Conservation (phyloP, 2,888 invertebrate species). For the Himalopsyche kuldschensis region DNA sequence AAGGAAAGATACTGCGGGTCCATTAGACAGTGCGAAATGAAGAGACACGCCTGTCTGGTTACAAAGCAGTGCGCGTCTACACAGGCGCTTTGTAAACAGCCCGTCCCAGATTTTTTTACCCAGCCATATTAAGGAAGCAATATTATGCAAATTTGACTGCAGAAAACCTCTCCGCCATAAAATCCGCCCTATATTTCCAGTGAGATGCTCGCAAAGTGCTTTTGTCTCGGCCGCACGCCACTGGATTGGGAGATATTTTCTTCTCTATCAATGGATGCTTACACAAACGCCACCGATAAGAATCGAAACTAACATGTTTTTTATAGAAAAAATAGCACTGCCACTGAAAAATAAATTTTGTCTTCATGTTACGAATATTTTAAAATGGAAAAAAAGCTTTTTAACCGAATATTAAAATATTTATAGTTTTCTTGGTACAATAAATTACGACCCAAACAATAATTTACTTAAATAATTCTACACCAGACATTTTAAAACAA, state of each 20-base stretch:
- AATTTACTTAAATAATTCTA: no score
- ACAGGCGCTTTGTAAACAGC: background rate
- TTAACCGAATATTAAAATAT: no score
- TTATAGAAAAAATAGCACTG: background rate
- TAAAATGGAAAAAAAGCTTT: background rate
- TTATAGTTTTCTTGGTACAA: no score
- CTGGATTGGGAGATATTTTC: background rate
- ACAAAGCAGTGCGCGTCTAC: background rate
- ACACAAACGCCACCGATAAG: background rate
- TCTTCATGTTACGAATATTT: background rate
- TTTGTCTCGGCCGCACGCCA: conserved; percentile 20
- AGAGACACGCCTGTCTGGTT: background rate
- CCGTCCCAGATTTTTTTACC: conserved; percentile 42
- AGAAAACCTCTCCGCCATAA: conserved; percentile 43
- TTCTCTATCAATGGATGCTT: background rate
- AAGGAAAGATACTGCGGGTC: conserved; percentile 9
- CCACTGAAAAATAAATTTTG: background rate
- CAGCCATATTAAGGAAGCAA: conserved; percentile 57
- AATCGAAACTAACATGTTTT: background rate
- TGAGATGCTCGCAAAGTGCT: conserved; percentile 13
- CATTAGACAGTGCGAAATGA: conserved; percentile 14
- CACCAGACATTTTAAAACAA: no score
- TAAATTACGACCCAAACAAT: no score
- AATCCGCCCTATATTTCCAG: conserved; percentile 24
- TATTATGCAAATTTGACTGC: conserved; percentile 57